Percentiles rank a stretch among this genome's conserved stretches.
Conservation (phyloP, 2,797 vertebrate genomes). For the Bradypodion pumilum region DNA sequence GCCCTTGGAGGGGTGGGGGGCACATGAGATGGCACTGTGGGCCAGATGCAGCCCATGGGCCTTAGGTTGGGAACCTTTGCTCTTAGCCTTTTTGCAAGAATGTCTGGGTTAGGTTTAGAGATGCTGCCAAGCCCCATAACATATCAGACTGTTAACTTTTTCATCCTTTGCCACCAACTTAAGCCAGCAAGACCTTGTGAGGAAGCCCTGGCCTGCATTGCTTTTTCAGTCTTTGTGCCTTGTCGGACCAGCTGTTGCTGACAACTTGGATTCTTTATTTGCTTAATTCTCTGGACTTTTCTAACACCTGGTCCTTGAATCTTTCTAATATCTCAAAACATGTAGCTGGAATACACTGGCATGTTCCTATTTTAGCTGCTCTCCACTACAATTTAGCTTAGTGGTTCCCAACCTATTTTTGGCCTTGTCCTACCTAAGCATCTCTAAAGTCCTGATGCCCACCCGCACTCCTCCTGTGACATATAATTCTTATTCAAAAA, state of each 20-base stretch:
- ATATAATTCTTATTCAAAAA: no score
- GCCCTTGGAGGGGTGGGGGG: no score
- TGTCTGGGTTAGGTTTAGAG: no score
- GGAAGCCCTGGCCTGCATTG: background rate
- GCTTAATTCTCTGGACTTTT: background rate
- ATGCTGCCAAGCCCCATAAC: background rate
- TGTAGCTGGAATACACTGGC: background rate
- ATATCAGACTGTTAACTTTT: background rate
- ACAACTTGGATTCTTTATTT: background rate
- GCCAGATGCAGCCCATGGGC: no score
- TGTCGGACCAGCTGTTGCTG: background rate
- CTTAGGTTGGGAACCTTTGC: no score
- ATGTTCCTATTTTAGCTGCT: background rate
- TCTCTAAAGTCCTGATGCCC: no score
- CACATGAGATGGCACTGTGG: no score
- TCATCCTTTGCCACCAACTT: background rate
- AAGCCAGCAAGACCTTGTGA: background rate
- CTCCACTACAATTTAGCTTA: no score
- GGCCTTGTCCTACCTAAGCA: no score
- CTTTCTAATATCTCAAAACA: background rate
- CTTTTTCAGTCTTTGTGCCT: background rate
- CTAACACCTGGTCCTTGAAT: background rate
- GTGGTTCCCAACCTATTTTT: no score
- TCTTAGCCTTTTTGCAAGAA: background rate
- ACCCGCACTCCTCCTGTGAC: no score